phyloP scores from a whole-genome alignment of 2,888 invertebrate species.

The Mesorhabditis belari region DNA sequence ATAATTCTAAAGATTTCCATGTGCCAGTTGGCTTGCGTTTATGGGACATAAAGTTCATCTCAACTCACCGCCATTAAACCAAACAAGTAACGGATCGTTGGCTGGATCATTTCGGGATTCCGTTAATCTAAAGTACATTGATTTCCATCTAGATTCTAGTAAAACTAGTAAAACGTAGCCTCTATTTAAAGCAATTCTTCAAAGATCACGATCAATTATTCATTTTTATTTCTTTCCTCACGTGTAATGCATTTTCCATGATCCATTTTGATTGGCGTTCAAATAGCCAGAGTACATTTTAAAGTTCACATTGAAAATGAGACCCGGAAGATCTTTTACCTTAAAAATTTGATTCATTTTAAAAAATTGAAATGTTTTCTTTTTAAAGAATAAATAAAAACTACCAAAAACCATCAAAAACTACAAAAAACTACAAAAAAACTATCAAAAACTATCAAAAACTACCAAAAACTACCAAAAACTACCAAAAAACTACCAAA shows the following conservation, averaged over 20 bases:
- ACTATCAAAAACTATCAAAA: too few species aligned
- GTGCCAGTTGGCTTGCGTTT: conserved; percentile 54
- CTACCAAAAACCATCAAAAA: too few species aligned
- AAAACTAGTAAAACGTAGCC: neutral
- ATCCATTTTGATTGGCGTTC: conserved; percentile 50
- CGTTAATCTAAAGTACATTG: conserved; percentile 52
- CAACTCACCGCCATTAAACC: conserved; percentile 56
- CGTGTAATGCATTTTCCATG: conserved; percentile 55
- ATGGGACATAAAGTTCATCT: conserved; percentile 49
- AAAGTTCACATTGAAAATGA: too few species aligned
- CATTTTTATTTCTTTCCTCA: conserved; percentile 23
- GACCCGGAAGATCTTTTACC: too few species aligned
- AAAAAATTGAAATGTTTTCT: neutral
- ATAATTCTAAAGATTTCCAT: conserved; percentile 16
- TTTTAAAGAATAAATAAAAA: neutral
- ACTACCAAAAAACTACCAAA: too few species aligned
- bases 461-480: too few species aligned
- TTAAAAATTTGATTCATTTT: conserved; percentile 10
- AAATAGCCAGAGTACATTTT: conserved; percentile 57
- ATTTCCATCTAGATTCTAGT: neutral
- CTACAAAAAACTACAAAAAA: too few species aligned
- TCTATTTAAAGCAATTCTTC: neutral
- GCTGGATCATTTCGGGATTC: conserved; percentile 53
- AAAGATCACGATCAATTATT: neutral
- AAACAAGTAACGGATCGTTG: conserved; percentile 55